These are phyloP conservation scores for Pundamilia nyererei DNA, from an alignment of 2,113 vertebrate species.

Conservation along the genomic window DNA sequence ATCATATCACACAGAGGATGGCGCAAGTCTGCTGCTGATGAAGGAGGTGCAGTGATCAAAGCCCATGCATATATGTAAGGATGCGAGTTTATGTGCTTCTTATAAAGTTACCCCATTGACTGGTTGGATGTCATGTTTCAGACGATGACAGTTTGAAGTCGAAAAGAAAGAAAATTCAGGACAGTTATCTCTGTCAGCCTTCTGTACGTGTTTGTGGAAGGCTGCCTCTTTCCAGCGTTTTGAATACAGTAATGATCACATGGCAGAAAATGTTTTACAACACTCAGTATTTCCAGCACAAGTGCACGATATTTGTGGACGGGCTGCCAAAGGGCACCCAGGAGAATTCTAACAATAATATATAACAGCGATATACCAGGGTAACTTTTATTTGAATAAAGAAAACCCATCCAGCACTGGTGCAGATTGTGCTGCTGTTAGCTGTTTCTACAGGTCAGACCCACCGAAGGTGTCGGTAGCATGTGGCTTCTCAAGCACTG, in stretches of 20 bases:
- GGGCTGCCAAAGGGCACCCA: background rate
- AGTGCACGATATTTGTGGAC: background rate
- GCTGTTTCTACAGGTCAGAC: background rate
- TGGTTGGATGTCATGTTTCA: background rate
- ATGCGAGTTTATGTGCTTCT: background rate
- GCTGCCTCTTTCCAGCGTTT: background rate
- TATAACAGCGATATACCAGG: background rate
- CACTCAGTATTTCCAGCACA: background rate
- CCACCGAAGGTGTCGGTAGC: background rate
- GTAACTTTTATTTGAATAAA: background rate
- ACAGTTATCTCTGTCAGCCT: background rate
- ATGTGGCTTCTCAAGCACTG: rapidly evolving
- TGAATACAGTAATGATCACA: background rate
- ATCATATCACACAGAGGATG: conserved; percentile 30
- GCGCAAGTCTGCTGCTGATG: background rate
- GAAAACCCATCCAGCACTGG: background rate
- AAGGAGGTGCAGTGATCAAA: conserved; percentile 26
- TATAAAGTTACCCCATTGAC: background rate
- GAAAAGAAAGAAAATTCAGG: background rate
- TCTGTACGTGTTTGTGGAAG: rapidly evolving
- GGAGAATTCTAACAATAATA: background rate
- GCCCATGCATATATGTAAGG: background rate
- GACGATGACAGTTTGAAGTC: background rate
- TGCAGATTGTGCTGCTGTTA: background rate
- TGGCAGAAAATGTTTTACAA: background rate